Percentiles rank a stretch among this genome's conserved stretches.
Conservation (phyloP, 2,113 vertebrate species). For the Stegastes partitus region DNA sequence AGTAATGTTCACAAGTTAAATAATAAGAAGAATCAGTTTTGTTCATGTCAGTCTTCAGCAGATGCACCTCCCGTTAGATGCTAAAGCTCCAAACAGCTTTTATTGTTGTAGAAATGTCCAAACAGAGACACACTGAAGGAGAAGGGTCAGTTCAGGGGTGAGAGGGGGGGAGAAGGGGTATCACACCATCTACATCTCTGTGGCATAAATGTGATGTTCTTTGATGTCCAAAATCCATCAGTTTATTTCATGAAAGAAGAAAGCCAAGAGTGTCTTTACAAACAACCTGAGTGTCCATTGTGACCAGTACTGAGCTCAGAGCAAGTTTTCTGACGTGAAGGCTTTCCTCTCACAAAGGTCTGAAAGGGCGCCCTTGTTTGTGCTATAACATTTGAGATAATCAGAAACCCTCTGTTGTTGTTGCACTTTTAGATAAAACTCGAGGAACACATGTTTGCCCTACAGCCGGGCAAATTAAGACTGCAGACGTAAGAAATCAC, state of each 20-base stretch:
- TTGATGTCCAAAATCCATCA: slow-evolving; percentile 24
- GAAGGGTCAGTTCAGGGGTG: slow-evolving; percentile 6
- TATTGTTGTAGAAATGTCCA: slow-evolving; percentile 31
- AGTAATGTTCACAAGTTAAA: slow-evolving; percentile 27
- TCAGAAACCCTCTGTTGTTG: slow-evolving; percentile 61
- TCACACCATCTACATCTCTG: slow-evolving; percentile 3
- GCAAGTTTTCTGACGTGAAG: slow-evolving; percentile 46
- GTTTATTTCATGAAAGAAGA: slow-evolving; percentile 19
- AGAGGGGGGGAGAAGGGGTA: neutral
- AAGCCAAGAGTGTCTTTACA: slow-evolving; percentile 31
- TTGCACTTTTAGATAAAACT: slow-evolving; percentile 70
- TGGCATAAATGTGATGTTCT: slow-evolving; percentile 10
- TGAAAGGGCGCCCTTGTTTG: slow-evolving; percentile 59
- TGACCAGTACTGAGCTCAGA: slow-evolving; percentile 29
- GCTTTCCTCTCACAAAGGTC: slow-evolving; percentile 41
- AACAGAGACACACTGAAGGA: slow-evolving; percentile 26
- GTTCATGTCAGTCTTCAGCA: slow-evolving; percentile 41
- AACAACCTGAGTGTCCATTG: slow-evolving; percentile 66
- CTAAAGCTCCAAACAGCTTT: slow-evolving; percentile 23
- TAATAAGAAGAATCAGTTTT: neutral
- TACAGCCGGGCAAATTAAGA: slow-evolving; percentile 74
- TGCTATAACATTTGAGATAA: slow-evolving; percentile 50
- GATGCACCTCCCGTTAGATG: slow-evolving; percentile 29
- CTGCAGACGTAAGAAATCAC: slow-evolving; percentile 70
- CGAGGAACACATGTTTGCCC: slow-evolving; percentile 79